A percentile compares a stretch with the other conserved stretches of the same genome.
These are phyloP conservation scores for Himalopsyche phryganea DNA, from an alignment of 1,140 invertebrate genomes.

Conservation along the genomic window DNA sequence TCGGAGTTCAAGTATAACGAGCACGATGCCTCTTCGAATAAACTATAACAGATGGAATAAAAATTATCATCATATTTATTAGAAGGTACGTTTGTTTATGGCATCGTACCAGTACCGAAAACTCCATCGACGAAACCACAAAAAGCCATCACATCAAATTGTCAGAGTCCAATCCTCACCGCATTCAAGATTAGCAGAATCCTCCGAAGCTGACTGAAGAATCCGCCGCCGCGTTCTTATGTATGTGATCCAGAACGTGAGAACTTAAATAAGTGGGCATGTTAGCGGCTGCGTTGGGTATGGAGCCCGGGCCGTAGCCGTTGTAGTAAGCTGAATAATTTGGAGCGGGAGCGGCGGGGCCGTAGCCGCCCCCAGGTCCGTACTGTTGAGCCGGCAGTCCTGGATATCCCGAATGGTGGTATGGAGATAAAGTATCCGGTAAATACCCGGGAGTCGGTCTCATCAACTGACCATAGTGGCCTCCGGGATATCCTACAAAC, in stretches of 20 bases:
- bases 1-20: too few species aligned
- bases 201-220: constrained; percentile 51
- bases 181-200: constrained; percentile 46
- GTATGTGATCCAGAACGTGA: constrained; percentile 36
- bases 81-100: too few species aligned
- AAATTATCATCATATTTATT: too few species aligned
- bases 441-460: constrained; percentile 50
- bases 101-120: too few species aligned
- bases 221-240: constrained; percentile 47
- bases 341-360: constrained; percentile 40
- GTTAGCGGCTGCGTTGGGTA: constrained; percentile 23
- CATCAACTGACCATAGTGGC: constrained; percentile 47
- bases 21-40: too few species aligned
- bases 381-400: constrained; percentile 29
- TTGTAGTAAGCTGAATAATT: constrained; percentile 43
- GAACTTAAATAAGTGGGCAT: constrained; percentile 35
- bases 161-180: too few species aligned
- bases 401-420: constrained; percentile 35
- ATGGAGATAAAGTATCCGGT: constrained; percentile 40
- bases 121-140: too few species aligned
- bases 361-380: constrained; percentile 40
- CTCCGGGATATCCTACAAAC: constrained; percentile 49
- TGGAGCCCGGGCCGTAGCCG: constrained; percentile 44
- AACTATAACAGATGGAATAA: too few species aligned
- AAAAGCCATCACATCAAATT: too few species aligned